Percentiles rank a stretch among this genome's conserved stretches.
These are phyloP conservation scores for Gymnobelideus leadbeateri DNA, from an alignment of 2,113 vertebrate species.

Conservation along the genomic window DNA sequence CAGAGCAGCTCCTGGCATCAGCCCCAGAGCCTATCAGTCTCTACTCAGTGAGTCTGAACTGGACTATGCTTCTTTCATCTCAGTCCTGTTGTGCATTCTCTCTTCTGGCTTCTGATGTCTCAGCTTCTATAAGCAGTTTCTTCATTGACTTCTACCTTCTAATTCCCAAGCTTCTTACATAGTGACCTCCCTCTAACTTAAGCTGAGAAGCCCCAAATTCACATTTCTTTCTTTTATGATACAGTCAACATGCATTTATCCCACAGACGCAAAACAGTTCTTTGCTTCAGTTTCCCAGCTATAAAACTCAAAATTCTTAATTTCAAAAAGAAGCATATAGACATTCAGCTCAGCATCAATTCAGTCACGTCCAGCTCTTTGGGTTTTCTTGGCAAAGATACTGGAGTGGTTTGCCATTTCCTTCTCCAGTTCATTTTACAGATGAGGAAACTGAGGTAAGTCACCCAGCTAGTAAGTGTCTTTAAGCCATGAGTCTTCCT, in stretches of 20 bases:
- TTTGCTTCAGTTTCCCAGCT: neutral
- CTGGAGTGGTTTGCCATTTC: neutral
- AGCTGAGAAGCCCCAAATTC: neutral
- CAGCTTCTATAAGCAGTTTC: neutral
- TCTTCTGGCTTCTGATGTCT: neutral
- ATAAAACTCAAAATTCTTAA: neutral
- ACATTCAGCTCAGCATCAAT: neutral
- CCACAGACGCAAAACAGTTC: neutral
- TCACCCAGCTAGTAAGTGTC: neutral
- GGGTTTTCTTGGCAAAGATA: neutral
- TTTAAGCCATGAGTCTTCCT: neutral
- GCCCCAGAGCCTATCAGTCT: neutral
- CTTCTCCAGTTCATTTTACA: neutral
- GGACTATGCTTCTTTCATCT: neutral
- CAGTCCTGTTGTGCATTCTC: neutral
- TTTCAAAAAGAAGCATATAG: neutral
- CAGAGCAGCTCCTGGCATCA: no score
- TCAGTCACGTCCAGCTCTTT: neutral
- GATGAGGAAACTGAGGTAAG: neutral
- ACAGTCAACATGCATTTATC: neutral
- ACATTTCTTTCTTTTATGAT: neutral
- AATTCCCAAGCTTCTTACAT: neutral
- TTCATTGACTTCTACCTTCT: neutral
- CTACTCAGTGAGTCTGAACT: neutral
- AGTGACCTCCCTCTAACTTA: neutral